These are phyloP conservation scores for Aphidius gifuensis DNA, from an alignment of 1,140 invertebrate genomes.

Conservation along the genomic window DNA sequence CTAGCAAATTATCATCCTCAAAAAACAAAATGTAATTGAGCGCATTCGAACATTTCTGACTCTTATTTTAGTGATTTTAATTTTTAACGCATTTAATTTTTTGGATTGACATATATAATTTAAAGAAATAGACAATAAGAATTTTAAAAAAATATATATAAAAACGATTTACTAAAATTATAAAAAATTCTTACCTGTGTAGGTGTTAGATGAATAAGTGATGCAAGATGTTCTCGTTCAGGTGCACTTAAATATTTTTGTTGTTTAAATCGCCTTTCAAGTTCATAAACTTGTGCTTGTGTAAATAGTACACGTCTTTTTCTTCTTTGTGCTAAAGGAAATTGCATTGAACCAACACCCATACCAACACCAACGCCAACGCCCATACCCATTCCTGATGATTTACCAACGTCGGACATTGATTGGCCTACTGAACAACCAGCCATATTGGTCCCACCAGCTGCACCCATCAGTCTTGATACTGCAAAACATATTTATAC, in stretches of 20 bases:
- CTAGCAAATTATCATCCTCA: not conserved
- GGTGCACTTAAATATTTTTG: slow-evolving; percentile 95
- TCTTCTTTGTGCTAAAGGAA: slow-evolving; percentile 83
- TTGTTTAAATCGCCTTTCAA: slow-evolving; percentile 95
- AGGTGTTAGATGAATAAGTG: slow-evolving; percentile 88
- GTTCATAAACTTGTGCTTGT: slow-evolving; percentile 96
- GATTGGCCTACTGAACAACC: slow-evolving; percentile 67
- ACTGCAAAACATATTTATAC: slow-evolving; percentile 64
- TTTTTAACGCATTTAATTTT: slow-evolving; percentile 13
- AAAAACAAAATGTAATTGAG: not conserved
- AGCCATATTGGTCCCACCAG: slow-evolving; percentile 65
- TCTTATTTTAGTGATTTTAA: slow-evolving; percentile 5
- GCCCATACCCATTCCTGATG: slow-evolving; percentile 59
- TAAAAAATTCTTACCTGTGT: slow-evolving; percentile 77
- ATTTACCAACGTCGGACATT: slow-evolving; percentile 76
- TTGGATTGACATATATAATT: slow-evolving; percentile 7
- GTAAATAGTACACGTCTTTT: slow-evolving; percentile 97
- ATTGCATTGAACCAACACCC: slow-evolving; percentile 86
- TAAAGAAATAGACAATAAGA: not conserved
- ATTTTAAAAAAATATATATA: not conserved
- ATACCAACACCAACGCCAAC: slow-evolving; percentile 70
- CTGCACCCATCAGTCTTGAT: slow-evolving; percentile 82
- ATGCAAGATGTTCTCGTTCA: slow-evolving; percentile 93
- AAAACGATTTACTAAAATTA: slow-evolving; percentile 3
- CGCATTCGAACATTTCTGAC: not conserved